Conservation (phyloP, 2,797 vertebrate species). For the Onychomys leucogaster region DNA sequence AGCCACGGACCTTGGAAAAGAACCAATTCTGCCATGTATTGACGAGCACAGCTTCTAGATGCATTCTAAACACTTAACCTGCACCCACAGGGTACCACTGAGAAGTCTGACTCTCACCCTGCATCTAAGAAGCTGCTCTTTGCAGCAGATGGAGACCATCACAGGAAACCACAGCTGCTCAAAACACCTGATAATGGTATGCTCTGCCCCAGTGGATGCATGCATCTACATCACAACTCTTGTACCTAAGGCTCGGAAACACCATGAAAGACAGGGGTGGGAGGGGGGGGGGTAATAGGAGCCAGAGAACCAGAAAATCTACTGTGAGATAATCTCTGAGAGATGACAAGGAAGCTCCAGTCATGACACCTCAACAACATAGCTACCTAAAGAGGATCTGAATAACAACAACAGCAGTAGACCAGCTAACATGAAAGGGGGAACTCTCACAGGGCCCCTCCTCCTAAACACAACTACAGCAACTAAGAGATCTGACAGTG, state of each 20-base stretch:
- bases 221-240: too few relatives aligned
- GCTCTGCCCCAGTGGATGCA: neutral
- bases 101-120: neutral
- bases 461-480: neutral
- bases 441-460: neutral
- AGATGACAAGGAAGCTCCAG: neutral
- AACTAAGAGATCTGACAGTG: neutral
- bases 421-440: neutral
- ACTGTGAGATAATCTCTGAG: neutral
- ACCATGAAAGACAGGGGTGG: neutral
- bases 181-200: too few relatives aligned
- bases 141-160: neutral
- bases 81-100: neutral
- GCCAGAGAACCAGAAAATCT: neutral
- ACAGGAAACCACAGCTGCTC: neutral
- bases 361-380: neutral
- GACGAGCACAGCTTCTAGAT: neutral
- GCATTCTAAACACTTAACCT: neutral
- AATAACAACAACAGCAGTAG: neutral
- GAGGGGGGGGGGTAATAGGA: too few relatives aligned
- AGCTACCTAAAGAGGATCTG: too few relatives aligned
- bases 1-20: neutral
- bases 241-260: neutral
- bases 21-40: neutral
- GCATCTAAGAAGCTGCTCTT: neutral